Base-by-base conservation (phyloP, 2,113 vertebrate genomes). In the Lichenostomus cassidix region DNA sequence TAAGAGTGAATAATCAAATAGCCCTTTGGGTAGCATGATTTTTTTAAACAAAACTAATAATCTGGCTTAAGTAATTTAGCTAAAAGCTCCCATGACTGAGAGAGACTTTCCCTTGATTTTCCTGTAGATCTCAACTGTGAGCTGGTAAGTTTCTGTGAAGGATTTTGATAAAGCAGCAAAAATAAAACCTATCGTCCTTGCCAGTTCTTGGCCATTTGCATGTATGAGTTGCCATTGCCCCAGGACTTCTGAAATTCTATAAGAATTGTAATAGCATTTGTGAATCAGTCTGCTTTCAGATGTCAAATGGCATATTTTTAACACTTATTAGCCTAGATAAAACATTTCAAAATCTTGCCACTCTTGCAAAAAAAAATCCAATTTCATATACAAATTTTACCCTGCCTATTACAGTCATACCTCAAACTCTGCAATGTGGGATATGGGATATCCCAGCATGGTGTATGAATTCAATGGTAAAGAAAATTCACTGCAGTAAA, bases 381-480 rank as follows among this genome's bases (percentile, higher is more conserved):
- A 2, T 83, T 86, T 21, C n/a, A 74, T 14, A 0, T 41, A 24
- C 64, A 21, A 53, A 2, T 56, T 92, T 83, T 71, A 56, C 11
- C 15, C 19, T 53, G 15, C 17, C n/a, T 80, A 8, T 73, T 76
- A 46, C 15, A 68, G 4, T 67, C 31, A 11, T 49, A 39, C 29
- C 10, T 70, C 52, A 52, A 56, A 50, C 29, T 75, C 20, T 0
- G 0, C 16, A 50, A 0, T 2, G 0, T 17, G 11, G 22, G 9
- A 7, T 83, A n/a, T 27, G 13, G 29, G 23, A 7, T 82, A 71
- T 80, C 41, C 23, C 16, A 28, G 7, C 0, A 0, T 14, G 6
- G 25, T 11, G 9, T 64, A 59, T 58, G 9, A n/a, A 47, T 77
- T 35, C 23, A 47, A 0, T 55, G 46, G 21, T 65, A 13, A 59